phyloP scores from a whole-genome alignment of 2,888 invertebrate species.

The Caenorhabditis sp. region DNA sequence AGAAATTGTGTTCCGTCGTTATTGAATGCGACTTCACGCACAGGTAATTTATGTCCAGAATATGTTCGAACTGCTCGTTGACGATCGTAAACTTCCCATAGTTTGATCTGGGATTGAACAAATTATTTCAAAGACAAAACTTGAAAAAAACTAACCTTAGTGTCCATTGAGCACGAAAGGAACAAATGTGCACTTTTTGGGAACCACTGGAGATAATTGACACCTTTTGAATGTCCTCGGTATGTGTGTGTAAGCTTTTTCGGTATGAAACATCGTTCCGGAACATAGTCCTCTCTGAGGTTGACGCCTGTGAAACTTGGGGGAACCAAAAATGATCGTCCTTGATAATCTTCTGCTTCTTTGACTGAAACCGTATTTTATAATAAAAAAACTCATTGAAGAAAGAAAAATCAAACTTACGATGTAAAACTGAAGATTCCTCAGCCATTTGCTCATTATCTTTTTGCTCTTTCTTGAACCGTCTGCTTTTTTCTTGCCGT shows the following conservation, averaged over 20 bases:
- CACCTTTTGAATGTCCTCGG: constrained; percentile 93
- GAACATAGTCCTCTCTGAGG: constrained; percentile 84
- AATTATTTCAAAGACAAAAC: not conserved
- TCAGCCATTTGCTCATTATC: constrained; percentile 85
- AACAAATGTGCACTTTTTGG: constrained; percentile 92
- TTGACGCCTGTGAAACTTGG: constrained; percentile 92
- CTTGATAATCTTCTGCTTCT: constrained; percentile 93
- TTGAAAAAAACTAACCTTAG: constrained; percentile 81
- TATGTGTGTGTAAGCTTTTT: constrained; percentile 74
- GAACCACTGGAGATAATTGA: constrained; percentile 92
- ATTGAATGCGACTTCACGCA: constrained; percentile 88
- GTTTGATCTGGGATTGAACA: constrained; percentile 73
- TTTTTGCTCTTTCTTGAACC: constrained; percentile 85
- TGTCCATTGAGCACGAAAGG: constrained; percentile 95
- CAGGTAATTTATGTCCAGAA: constrained; percentile 94
- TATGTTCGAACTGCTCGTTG: constrained; percentile 91
- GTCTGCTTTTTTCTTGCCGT: constrained; percentile 92
- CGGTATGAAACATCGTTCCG: constrained; percentile 75
- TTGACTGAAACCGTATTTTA: constrained; percentile 78
- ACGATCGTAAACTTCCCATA: constrained; percentile 98
- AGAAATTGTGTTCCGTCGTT: constrained; percentile 90
- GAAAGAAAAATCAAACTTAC: no score
- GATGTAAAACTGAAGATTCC: constrained; percentile 56
- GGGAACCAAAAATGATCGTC: constrained; percentile 88
- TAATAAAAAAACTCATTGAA: not conserved